phyloP scores from a whole-genome alignment of 2,888 invertebrate genomes.

The Mythimna ferrago region DNA sequence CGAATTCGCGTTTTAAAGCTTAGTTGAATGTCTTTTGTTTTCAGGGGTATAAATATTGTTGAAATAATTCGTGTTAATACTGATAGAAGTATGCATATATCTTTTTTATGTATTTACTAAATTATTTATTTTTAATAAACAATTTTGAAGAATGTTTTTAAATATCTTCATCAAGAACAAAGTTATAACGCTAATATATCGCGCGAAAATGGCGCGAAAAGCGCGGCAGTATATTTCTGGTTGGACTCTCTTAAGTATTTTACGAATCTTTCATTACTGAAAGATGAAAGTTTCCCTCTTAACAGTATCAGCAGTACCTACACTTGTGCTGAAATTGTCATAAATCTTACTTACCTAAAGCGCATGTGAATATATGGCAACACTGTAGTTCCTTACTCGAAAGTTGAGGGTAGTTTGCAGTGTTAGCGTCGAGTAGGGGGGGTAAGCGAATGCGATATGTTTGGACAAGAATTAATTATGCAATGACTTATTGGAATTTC shows the following conservation, averaged over 20 bases:
- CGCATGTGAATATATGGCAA: conserved; percentile 65
- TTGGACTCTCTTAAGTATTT: too few species aligned
- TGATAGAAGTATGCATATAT: too few species aligned
- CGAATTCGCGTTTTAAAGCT: conserved; percentile 8
- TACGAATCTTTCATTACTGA: not conserved
- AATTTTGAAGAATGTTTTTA: too few species aligned
- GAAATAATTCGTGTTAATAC: too few species aligned
- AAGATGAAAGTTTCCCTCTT: conserved; percentile 1
- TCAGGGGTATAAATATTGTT: not conserved
- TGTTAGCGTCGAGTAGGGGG: conserved; percentile 46
- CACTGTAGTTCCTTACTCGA: conserved; percentile 54
- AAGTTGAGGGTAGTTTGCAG: conserved; percentile 55
- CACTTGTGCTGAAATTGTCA: conserved; percentile 29
- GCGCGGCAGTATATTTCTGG: too few species aligned
- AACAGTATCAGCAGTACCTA: not conserved
- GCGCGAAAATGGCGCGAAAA: too few species aligned
- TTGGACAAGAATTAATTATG: conserved; percentile 5
- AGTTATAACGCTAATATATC: too few species aligned
- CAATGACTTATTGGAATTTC: not conserved
- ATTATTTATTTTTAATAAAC: too few species aligned
- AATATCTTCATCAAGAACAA: too few species aligned
- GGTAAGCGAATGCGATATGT: conserved; percentile 1
- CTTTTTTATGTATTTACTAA: too few species aligned
- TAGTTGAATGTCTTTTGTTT: not conserved
- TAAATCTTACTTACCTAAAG: conserved; percentile 68